Evolutionary conservation across 2,113 vertebrate species (phyloP).

Genomic region (Sturnus vulgaris): DNA sequence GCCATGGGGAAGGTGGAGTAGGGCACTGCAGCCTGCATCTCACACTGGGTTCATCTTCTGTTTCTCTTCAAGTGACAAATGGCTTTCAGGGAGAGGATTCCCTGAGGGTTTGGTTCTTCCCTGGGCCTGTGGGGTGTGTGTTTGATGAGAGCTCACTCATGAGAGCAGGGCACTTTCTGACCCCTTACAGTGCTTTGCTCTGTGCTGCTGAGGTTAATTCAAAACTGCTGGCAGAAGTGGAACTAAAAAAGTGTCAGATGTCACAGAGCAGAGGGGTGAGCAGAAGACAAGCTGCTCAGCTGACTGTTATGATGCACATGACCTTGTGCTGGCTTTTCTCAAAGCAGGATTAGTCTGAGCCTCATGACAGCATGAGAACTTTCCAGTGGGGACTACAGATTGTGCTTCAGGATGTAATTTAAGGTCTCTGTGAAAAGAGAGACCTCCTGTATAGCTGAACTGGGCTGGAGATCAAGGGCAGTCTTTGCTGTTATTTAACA

Average conservation of each 20-base stretch:
- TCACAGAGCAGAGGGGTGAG: neutral
- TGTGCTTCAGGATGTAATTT: neutral
- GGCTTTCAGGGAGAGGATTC: neutral
- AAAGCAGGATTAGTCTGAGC: neutral
- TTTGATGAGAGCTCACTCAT: neutral
- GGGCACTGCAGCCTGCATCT: neutral
- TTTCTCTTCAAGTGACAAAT: neutral
- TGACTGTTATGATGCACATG: neutral
- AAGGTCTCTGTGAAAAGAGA: neutral
- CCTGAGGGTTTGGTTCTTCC: neutral
- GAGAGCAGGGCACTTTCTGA: neutral
- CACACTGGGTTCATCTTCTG: neutral
- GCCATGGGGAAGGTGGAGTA: neutral
- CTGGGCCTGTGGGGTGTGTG: neutral
- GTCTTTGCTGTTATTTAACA: neutral
- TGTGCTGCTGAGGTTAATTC: neutral
- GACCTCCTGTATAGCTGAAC: neutral
- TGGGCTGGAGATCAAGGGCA: neutral
- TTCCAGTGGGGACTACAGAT: neutral
- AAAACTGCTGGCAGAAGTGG: neutral
- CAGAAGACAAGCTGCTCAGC: conserved; percentile 14
- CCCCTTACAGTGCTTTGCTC: neutral
- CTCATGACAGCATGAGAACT: neutral
- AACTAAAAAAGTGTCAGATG: neutral
- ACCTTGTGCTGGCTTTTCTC: conserved; percentile 16